These are phyloP conservation scores for Apodemus speciosus DNA, from an alignment of 2,113 vertebrate genomes.

Conservation along the genomic window DNA sequence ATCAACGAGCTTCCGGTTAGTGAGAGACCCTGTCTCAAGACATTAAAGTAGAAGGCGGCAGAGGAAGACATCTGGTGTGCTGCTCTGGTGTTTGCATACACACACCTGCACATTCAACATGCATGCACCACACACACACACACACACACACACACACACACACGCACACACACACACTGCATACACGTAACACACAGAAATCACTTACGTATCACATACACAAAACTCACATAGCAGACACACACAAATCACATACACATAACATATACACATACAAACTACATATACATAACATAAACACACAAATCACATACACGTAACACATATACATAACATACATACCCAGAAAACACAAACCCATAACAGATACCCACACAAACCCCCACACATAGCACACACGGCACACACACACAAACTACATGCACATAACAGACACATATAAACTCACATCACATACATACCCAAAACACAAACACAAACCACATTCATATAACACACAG, in stretches of 20 bases:
- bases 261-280: neutral
- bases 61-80: neutral
- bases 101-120: neutral
- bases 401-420: neutral
- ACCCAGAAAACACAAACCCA: neutral
- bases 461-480: neutral
- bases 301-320: neutral
- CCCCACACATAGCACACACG: neutral
- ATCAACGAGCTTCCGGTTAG: neutral
- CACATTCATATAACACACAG: neutral
- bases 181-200: neutral
- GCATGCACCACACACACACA: too few relatives aligned
- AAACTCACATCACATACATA: neutral
- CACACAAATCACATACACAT: neutral
- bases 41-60: neutral
- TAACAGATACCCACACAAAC: neutral
- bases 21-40: neutral
- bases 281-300: neutral
- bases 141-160: neutral
- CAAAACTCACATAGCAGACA: neutral
- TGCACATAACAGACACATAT: neutral
- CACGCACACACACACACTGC: too few relatives aligned
- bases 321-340: neutral
- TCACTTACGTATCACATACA: neutral
- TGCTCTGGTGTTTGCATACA: neutral